Base-by-base conservation (phyloP, 2,888 invertebrate genomes). In the Lymantria monacha region DNA sequence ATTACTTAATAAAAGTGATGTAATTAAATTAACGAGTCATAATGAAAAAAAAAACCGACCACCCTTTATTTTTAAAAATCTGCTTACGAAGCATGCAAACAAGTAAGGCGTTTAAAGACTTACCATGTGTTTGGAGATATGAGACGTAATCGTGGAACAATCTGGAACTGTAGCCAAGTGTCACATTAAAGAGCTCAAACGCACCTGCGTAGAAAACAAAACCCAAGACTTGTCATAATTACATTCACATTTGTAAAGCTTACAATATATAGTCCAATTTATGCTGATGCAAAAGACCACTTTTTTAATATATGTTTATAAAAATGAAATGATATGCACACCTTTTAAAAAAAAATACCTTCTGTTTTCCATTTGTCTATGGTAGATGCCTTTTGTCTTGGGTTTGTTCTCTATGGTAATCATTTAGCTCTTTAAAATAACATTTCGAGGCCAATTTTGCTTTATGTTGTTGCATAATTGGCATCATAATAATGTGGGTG, bases 121-220 rank as follows among this genome's bases (percentile, higher is more conserved):
- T 69, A 76, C 77, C 71, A 41, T 46, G 38, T 47, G 2, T 5
- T 5, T 42, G 22, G 44, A 41, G 37, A 40, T 15, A 58, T 43
- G 50, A 56, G 46, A 53, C 48, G 9, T 14, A 51, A 54, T 49
- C 44, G 45, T 44, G 46, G 50, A 47, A 61, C 55, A 65, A 51
- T 71, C 78, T 69, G 74, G 82, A 77, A 81, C 71, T 83, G 81
- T 77, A 74, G 79, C 78, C 83, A 79, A 75, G 73, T 68, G 53
- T 69, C 70, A 70, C 61, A 72, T 67, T 69, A 74, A 72, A 77
- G 70, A 75, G 72, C 73, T 73, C 75, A 69, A 72, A 63, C 59
- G 63, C 59, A 80, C 80, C 87, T 86, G 85, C 58, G 66, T 79
- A 67, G 65, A 83, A 82, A 86, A 87, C 64, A 81, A 76, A 76